These are phyloP conservation scores for Podotricha telesiphe DNA, from an alignment of 2,888 invertebrate genomes.

Conservation along the genomic window DNA sequence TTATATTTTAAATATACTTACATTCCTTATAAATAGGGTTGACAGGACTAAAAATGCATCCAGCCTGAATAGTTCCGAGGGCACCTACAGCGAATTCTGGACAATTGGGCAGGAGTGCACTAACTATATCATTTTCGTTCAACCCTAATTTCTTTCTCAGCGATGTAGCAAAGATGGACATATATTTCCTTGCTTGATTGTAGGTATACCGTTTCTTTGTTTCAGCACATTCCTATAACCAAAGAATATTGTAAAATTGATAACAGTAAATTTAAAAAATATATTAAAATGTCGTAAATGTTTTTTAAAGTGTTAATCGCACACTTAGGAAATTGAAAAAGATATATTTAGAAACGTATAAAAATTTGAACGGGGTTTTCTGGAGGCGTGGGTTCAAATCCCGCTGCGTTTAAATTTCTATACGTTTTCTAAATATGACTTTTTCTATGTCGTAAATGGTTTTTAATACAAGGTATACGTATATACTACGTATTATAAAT, in stretches of 20 bases:
- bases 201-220: slow-evolving; percentile 73
- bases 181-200: slow-evolving; percentile 78
- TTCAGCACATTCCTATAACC: slow-evolving; percentile 71
- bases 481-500: too few species aligned
- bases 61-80: slow-evolving; percentile 88
- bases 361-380: too few species aligned
- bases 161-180: slow-evolving; percentile 85
- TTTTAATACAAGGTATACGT: too few species aligned
- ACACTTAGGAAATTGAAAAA: too few species aligned
- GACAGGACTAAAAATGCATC: slow-evolving; percentile 87
- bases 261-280: too few species aligned
- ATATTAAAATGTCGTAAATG: too few species aligned
- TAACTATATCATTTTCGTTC: slow-evolving; percentile 86
- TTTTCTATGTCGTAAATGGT: too few species aligned
- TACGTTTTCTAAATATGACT: too few species aligned
- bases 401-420: too few species aligned
- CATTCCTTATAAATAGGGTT: slow-evolving; percentile 89
- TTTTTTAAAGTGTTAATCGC: too few species aligned
- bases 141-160: slow-evolving; percentile 86
- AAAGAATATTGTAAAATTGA: neutral
- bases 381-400: too few species aligned
- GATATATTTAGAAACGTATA: too few species aligned
- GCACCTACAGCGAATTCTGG: slow-evolving; percentile 88
- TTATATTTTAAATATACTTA: slow-evolving; percentile 55
- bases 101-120: slow-evolving; percentile 87